phyloP scores from a whole-genome alignment of 2,113 vertebrate species.

The Callopanchax toddi region DNA sequence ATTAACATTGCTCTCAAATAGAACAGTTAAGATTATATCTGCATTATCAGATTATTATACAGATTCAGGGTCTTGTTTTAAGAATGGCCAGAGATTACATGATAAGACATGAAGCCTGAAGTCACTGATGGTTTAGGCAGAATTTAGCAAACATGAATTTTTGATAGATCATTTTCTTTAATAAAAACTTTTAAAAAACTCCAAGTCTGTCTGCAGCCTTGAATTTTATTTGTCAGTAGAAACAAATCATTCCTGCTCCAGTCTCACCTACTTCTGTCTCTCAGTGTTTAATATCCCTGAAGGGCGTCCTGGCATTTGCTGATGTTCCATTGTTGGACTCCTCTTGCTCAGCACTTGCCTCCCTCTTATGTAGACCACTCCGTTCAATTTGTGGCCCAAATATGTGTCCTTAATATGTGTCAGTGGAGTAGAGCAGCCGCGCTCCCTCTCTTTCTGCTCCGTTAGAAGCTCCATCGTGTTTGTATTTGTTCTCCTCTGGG shows the following conservation, averaged over 20 bases:
- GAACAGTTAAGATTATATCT: neutral
- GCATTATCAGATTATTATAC: neutral
- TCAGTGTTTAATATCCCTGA: slow-evolving; percentile 43
- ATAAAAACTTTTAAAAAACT: neutral
- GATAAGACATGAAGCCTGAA: no score
- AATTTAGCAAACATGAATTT: no score
- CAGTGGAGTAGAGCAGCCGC: slow-evolving; percentile 44
- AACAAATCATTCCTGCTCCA: slow-evolving; percentile 5
- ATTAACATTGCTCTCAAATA: neutral
- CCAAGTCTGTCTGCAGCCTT: neutral
- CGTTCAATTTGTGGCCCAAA: slow-evolving; percentile 63
- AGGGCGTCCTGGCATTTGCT: slow-evolving; percentile 48
- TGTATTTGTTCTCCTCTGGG: slow-evolving; percentile 46
- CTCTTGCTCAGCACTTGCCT: slow-evolving; percentile 21
- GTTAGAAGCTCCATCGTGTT: slow-evolving; percentile 40
- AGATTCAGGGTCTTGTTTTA: no score
- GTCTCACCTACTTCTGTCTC: slow-evolving; percentile 14
- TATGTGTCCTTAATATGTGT: slow-evolving; percentile 63
- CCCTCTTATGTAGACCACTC: slow-evolving; percentile 34
- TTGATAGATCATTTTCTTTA: neutral
- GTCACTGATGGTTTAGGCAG: no score
- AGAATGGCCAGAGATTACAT: no score
- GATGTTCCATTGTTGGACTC: slow-evolving; percentile 32
- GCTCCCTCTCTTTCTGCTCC: slow-evolving; percentile 29
- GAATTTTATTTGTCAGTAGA: slow-evolving; percentile 21